These are phyloP conservation scores for Synergus umbraculus DNA, from an alignment of 2,888 invertebrate genomes.

Conservation along the genomic window DNA sequence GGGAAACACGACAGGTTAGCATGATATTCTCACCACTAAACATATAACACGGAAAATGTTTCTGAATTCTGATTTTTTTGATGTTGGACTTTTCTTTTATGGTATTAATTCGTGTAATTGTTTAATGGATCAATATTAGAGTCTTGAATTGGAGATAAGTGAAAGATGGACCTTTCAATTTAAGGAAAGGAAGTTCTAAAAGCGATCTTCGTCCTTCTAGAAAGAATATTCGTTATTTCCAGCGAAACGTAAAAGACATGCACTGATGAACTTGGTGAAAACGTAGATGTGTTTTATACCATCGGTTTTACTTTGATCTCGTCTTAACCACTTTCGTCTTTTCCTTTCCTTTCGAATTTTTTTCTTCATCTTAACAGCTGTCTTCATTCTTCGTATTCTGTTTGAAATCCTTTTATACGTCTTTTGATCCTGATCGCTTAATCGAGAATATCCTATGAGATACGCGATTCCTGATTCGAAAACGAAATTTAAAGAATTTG, in stretches of 20 bases:
- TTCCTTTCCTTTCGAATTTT: slow-evolving; percentile 5
- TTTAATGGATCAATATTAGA: background rate
- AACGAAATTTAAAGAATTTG: background rate
- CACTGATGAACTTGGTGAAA: slow-evolving; percentile 18
- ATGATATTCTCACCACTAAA: background rate
- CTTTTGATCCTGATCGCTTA: slow-evolving; percentile 4
- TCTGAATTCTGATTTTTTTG: background rate
- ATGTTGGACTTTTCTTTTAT: too few relatives aligned
- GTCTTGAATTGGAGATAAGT: background rate
- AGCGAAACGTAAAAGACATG: background rate
- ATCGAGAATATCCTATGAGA: background rate
- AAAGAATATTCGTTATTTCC: background rate
- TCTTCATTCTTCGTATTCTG: background rate
- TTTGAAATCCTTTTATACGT: slow-evolving; percentile 6
- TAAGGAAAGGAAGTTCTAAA: background rate
- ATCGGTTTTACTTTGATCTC: slow-evolving; percentile 23
- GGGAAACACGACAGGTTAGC: slow-evolving; percentile 4
- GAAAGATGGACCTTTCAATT: background rate
- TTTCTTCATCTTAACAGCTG: background rate
- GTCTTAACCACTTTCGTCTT: background rate
- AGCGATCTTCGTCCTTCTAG: background rate
- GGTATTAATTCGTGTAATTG: too few relatives aligned
- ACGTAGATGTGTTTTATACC: background rate
- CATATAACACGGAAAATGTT: background rate
- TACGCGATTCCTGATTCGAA: background rate